Base-by-base conservation (phyloP, 1,140 invertebrate species). In the Pectinophora gossypiella region DNA sequence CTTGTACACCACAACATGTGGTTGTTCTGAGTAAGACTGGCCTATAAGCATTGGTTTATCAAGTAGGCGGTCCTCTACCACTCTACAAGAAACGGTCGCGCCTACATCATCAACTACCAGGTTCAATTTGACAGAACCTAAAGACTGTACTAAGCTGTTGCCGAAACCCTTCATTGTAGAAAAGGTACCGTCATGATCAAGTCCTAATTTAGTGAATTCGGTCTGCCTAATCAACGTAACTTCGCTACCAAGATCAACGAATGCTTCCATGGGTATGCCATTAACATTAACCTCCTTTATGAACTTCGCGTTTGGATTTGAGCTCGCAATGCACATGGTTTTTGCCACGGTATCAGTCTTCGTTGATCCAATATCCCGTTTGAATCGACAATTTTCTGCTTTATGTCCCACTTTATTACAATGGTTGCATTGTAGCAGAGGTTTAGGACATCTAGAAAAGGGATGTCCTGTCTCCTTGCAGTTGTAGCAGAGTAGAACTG, bases 81-180 rank as follows among this genome's bases (percentile, higher is more conserved):
- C 50, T 38, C 42, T 50, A 56, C 59, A 65, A 2, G 13, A 16
- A 38, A 61, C 56, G 0, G 5, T 22, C 2, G 63, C 59, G 3
- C 3, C 13, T n/a, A 65, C 56, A 7, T 22, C 59, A 47, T 65
- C 59, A 35, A 65, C 43, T 7, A 21, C 10, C 7, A 64, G 13
- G 0, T 23, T 51, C 1, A 60, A 15, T 12, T 1, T 35, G 0
- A 46, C 50, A 0, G 58, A 58, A 0, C 62, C 62, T n/a, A 55
- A 9, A n/a, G 54, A 64, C 13, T 50, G 21, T 3, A 64, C 58
- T 10, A 55, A 16, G 5, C 19, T 43, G 32, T 60, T 47, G 0
- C 62, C 57, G 40, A 60, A 64, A 54, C 61, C 62, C 19, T 46
- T 64, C 58, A 64, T 52, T 3, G 12, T 20, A 3, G 58, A 19